A percentile compares a stretch with the other conserved stretches of the same genome.
Conservation (phyloP, 2,888 invertebrate species). For the Iselma pallidipennis region DNA sequence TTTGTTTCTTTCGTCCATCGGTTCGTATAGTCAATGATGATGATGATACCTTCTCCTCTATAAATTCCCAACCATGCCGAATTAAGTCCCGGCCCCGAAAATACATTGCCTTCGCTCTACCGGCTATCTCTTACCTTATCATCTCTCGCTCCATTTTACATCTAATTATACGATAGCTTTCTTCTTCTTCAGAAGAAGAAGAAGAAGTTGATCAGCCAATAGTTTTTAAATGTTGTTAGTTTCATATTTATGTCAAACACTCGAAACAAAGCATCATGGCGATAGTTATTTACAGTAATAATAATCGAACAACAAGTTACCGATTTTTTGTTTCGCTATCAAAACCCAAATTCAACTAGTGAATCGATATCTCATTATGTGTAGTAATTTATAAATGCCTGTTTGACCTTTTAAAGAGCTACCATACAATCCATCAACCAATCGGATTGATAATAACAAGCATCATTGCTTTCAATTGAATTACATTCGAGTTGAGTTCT, state of each 20-base stretch:
- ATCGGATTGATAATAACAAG: slow-evolving; percentile 28
- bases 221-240: not conserved
- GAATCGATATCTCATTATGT: not conserved
- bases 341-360: not conserved
- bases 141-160: slow-evolving; percentile 26
- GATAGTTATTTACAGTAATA: too few species aligned
- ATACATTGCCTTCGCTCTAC: slow-evolving; percentile 11
- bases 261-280: not conserved
- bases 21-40: not conserved
- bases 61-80: slow-evolving; percentile 19
- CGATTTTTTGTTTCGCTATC: too few species aligned
- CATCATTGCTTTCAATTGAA: slow-evolving; percentile 35
- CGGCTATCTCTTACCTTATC: slow-evolving; percentile 24
- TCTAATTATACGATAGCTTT: slow-evolving; percentile 17
- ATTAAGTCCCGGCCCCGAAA: slow-evolving; percentile 19
- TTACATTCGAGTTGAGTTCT: slow-evolving; percentile 31
- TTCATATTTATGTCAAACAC: not conserved
- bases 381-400: slow-evolving; percentile 17
- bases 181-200: not conserved
- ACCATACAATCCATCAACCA: slow-evolving; percentile 31
- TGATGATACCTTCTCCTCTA: slow-evolving; percentile 19
- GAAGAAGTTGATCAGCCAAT: not conserved
- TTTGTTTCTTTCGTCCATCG: slow-evolving; percentile 18
- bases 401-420: slow-evolving; percentile 31
- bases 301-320: too few species aligned